Base-by-base conservation (phyloP, 1,140 invertebrate genomes). In the Eueides isabella region DNA sequence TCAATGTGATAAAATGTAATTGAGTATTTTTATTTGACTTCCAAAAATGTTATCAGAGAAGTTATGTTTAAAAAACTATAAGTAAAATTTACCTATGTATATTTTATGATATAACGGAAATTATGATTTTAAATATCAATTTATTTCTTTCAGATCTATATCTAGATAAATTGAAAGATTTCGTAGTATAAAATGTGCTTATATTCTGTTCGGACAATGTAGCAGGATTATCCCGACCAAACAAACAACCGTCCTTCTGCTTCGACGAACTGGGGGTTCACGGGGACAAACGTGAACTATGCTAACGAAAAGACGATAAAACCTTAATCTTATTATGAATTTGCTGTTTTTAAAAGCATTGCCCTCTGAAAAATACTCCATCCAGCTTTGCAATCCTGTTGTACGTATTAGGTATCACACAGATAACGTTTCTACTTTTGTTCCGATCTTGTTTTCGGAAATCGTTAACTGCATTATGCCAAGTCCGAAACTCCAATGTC, bases 261-360 rank as follows among this genome's bases (percentile, higher is more conserved):
- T 68, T 72, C 76, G 65, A 75, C 80, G 72, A 77, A 81, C 82
- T n/a, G n/a, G n/a, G n/a, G n/a, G n/a, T n/a, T n/a, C n/a, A n/a
- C 78, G 79, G 74, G 79, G 79, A 77, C 75, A 79, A 80, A 87
- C 85, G 84, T 77, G 86, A 88, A 86, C 85, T 88, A 84, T 86
- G 83, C 80, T 90, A 90, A 92, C 90, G 86, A 88, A 90, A 90
- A 91, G 83, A 85, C 82, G 85, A 85, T 88, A 91, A 91, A 87
- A 89, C 89, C 89, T 86, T 92, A 89, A 92, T 89, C 89, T 92
- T 89, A 90, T 90, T 91, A 91, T 84, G 72, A 74, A 83, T 81
- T 68, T 80, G 64, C 71, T 76, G 61, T 71, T 76, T 41, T 38
- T 77, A 83, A 83, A 83, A 78, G 48, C 2, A 26, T 55, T 11